Conservation (phyloP, 1,140 invertebrate genomes). For the Teleopsis dalmanni region DNA sequence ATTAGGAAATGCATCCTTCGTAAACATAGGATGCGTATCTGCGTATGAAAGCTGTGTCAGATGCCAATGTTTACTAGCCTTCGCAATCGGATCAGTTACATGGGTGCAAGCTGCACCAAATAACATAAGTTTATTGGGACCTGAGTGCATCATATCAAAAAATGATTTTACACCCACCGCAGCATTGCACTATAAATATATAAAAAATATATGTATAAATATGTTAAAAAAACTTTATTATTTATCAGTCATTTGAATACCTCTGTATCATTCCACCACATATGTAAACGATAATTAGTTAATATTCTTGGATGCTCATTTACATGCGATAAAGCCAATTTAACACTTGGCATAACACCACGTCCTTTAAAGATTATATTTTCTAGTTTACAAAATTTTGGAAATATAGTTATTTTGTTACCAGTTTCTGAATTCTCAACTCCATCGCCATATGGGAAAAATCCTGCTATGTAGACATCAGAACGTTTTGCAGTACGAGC, state of each 20-base stretch:
- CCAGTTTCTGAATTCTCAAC: conserved; percentile 60
- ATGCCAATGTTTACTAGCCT: conserved; percentile 94
- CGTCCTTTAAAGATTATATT: too few relatives aligned
- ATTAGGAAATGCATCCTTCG: conserved; percentile 86
- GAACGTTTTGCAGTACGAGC: conserved; percentile 38
- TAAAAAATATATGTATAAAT: background rate
- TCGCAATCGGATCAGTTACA: conserved; percentile 95
- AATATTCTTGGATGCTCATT: conserved; percentile 79
- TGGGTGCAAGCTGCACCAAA: conserved; percentile 95
- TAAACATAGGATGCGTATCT: conserved; percentile 97
- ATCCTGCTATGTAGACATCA: conserved; percentile 84
- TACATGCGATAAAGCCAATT: conserved; percentile 84
- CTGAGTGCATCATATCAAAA: conserved; percentile 96
- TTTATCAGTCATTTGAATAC: conserved; percentile 48
- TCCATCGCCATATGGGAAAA: conserved; percentile 77
- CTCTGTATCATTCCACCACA: conserved; percentile 93
- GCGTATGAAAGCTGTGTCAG: conserved; percentile 95
- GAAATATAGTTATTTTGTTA: too few relatives aligned
- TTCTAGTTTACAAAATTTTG: too few relatives aligned
- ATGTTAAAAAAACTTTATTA: background rate
- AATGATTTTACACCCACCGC: conserved; percentile 96
- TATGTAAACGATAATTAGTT: conserved; percentile 79
- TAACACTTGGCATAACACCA: conserved; percentile 88
- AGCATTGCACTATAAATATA: conserved; percentile 79
- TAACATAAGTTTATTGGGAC: conserved; percentile 84